Conservation (phyloP, 2,888 invertebrate genomes). For the Chaetogeoica ovagalla region DNA sequence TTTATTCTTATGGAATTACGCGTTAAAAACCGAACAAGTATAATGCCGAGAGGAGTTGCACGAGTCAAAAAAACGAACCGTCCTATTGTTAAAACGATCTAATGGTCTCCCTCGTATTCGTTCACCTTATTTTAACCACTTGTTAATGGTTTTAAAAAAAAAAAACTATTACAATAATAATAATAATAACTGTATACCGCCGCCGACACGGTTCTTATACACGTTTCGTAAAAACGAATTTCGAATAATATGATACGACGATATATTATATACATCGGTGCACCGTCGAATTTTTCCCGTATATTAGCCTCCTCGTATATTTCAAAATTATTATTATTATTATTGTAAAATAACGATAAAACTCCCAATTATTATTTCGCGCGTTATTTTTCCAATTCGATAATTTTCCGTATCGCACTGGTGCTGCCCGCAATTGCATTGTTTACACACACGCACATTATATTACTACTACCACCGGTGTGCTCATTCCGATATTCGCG, state of each 20-base stretch:
- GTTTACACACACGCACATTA: too few relatives aligned
- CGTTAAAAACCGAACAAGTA: background rate
- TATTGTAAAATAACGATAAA: too few relatives aligned
- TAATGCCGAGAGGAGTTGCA: background rate
- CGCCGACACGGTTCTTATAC: conserved; percentile 6
- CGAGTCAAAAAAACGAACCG: conserved; percentile 10
- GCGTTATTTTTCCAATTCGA: too few relatives aligned
- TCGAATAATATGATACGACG: background rate
- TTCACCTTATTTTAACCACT: conserved; percentile 38
- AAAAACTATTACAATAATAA: background rate
- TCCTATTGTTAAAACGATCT: conserved; percentile 26
- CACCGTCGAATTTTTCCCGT: background rate
- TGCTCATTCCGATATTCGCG: too few relatives aligned
- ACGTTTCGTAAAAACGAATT: conserved; percentile 1
- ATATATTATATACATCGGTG: background rate
- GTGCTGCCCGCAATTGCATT: too few relatives aligned
- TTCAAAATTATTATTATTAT: too few relatives aligned
- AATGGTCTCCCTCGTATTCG: conserved; percentile 17
- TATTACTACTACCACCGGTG: too few relatives aligned
- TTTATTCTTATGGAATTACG: background rate
- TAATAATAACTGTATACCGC: background rate
- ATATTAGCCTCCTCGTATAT: too few relatives aligned
- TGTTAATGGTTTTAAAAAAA: conserved; percentile 25
- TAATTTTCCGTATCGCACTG: too few relatives aligned
- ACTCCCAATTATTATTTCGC: too few relatives aligned